These are phyloP conservation scores for Sinohyriopsis cumingii DNA, from an alignment of 2,888 invertebrate genomes.

Conservation along the genomic window DNA sequence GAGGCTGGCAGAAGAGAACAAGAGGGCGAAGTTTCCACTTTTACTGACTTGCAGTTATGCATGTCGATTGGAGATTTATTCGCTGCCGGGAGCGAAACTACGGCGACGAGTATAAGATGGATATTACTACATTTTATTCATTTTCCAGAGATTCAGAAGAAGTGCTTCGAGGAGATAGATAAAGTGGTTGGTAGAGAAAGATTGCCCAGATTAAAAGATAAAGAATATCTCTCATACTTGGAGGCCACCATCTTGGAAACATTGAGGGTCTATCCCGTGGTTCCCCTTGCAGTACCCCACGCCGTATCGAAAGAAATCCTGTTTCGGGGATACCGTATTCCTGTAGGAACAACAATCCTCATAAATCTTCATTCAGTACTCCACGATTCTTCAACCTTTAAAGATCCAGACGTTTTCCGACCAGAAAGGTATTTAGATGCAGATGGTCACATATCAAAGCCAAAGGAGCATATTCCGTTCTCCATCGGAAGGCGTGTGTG, in stretches of 20 bases:
- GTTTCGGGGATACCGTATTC: too few species aligned
- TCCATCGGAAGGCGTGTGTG: too few species aligned
- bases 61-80: constrained; percentile 43
- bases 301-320: too few species aligned
- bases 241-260: constrained; percentile 61
- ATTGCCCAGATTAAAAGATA: constrained; percentile 39
- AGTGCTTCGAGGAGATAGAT: constrained; percentile 40
- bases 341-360: too few species aligned
- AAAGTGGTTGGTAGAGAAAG: constrained; percentile 64
- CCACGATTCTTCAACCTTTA: too few species aligned
- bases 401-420: too few species aligned
- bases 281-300: too few species aligned
- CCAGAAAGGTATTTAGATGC: too few species aligned
- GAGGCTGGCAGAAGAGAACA: constrained; percentile 15
- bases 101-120: constrained; percentile 88
- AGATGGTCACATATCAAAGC: too few species aligned
- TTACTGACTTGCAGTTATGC: constrained; percentile 30
- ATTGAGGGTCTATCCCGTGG: constrained; percentile 46
- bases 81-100: constrained; percentile 77
- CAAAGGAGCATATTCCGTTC: too few species aligned
- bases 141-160: constrained; percentile 77
- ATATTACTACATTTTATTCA: constrained; percentile 85
- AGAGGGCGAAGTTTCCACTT: background rate
- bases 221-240: constrained; percentile 39
- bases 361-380: too few species aligned